Conservation (phyloP, 2,113 vertebrate species). For the Mastomys natalensis region DNA sequence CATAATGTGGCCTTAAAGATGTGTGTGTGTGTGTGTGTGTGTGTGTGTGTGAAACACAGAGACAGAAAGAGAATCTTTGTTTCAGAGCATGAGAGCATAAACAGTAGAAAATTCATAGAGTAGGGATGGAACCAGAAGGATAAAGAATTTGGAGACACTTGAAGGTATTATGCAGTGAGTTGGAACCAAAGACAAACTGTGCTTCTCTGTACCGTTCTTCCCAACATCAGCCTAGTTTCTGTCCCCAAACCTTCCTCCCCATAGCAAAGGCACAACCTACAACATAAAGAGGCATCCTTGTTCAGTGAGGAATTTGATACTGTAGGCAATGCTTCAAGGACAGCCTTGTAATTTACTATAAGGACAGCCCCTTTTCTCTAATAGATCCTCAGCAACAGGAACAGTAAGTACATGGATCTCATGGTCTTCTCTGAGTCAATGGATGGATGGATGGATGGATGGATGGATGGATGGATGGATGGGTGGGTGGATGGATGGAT, state of each 20-base stretch:
- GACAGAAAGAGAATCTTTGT: background rate
- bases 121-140: background rate
- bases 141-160: background rate
- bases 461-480: background rate
- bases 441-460: background rate
- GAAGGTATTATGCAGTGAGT: background rate
- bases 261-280: background rate
- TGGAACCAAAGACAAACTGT: background rate
- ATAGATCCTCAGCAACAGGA: background rate
- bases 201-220: background rate
- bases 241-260: background rate
- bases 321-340: background rate
- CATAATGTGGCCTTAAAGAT: background rate
- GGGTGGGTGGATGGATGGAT: background rate
- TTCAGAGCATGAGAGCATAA: background rate
- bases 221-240: background rate
- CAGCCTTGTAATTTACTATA: background rate
- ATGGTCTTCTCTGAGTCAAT: background rate
- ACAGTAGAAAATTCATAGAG: background rate
- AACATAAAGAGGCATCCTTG: background rate
- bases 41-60: too few species aligned
- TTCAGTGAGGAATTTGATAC: background rate
- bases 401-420: background rate
- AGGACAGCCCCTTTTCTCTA: background rate
- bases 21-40: background rate